A percentile compares a stretch with the other conserved stretches of the same genome.
Evolutionary conservation across 2,888 invertebrate species (phyloP).

Genomic region (Cantharis flavilabris): DNA sequence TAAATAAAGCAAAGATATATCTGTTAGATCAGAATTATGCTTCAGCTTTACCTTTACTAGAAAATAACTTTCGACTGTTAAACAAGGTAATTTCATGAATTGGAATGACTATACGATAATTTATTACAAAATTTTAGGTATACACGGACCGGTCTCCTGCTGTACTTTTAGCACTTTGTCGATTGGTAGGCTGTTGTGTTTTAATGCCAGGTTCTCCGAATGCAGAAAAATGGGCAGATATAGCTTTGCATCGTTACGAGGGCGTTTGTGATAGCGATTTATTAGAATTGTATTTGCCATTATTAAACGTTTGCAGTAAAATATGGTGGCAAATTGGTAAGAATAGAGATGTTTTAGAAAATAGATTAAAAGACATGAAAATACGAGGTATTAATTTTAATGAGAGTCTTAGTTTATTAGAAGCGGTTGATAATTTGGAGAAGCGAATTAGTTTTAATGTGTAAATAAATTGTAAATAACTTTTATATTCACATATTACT

Average conservation of each 20-base stretch:
- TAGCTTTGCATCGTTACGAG: constrained; percentile 72
- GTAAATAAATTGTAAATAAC: background rate
- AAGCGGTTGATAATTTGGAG: constrained; percentile 66
- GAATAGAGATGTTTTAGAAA: constrained; percentile 65
- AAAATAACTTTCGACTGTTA: constrained; percentile 69
- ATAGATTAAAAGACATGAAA: constrained; percentile 65
- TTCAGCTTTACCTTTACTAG: constrained; percentile 66
- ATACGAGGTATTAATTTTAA: constrained; percentile 70
- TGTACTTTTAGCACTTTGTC: constrained; percentile 69
- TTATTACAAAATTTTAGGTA: constrained; percentile 47
- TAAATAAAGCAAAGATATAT: constrained; percentile 64
- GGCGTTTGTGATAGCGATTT: constrained; percentile 74
- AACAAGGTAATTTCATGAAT: constrained; percentile 55
- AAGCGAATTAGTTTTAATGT: constrained; percentile 26
- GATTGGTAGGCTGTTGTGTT: constrained; percentile 66
- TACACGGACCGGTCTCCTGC: constrained; percentile 71
- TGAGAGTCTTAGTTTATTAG: constrained; percentile 64
- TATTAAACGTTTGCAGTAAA: constrained; percentile 69
- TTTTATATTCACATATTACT: background rate
- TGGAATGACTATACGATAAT: background rate
- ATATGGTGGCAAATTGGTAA: constrained; percentile 68
- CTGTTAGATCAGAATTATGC: constrained; percentile 64
- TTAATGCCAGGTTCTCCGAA: constrained; percentile 59
- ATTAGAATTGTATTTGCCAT: constrained; percentile 69
- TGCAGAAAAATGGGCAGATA: constrained; percentile 69